Percentiles rank a stretch among this genome's conserved stretches.
Evolutionary conservation across 2,888 invertebrate genomes (phyloP).

Genomic region (Agapostemon virescens): DNA sequence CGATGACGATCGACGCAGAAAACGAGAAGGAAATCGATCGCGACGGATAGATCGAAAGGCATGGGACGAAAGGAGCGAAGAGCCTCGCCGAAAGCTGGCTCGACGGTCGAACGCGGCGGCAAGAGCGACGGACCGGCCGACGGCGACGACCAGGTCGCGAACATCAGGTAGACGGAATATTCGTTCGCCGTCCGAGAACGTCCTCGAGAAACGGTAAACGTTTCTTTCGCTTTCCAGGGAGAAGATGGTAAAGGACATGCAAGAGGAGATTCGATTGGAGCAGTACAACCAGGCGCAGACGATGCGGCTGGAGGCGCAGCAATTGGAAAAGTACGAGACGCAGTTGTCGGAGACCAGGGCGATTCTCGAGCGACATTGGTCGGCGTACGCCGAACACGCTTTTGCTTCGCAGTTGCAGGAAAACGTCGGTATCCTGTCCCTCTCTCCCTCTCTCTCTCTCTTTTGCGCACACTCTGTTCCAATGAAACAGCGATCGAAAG

Average conservation of each 20-base stretch:
- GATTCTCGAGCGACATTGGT: slow-evolving; percentile 61
- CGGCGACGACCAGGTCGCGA: not conserved
- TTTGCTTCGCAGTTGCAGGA: slow-evolving; percentile 65
- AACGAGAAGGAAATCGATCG: not conserved
- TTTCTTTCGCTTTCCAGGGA: slow-evolving; percentile 60
- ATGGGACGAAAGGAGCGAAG: not conserved
- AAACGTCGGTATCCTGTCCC: slow-evolving; percentile 72
- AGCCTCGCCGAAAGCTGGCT: not conserved
- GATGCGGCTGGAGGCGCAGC: slow-evolving; percentile 64
- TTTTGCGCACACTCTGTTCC: too few species aligned
- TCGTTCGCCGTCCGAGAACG: not conserved
- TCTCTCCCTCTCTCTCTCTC: too few species aligned
- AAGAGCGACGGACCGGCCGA: not conserved
- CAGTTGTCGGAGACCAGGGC: slow-evolving; percentile 72
- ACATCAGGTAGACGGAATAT: slow-evolving; percentile 20
- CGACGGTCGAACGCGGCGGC: not conserved
- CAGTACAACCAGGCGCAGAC: slow-evolving; percentile 64
- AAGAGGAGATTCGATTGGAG: slow-evolving; percentile 73
- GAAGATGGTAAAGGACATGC: slow-evolving; percentile 72
- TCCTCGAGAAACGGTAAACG: not conserved
- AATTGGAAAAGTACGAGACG: slow-evolving; percentile 64
- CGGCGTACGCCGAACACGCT: slow-evolving; percentile 63
- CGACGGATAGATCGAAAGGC: too few species aligned
- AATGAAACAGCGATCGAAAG: too few species aligned
- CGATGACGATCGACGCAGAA: slow-evolving; percentile 25